Percentiles rank a stretch among this genome's conserved stretches.
phyloP scores from a whole-genome alignment of 53 echinoderm and acorn worm genomes.

The Paelopatides confundens region DNA sequence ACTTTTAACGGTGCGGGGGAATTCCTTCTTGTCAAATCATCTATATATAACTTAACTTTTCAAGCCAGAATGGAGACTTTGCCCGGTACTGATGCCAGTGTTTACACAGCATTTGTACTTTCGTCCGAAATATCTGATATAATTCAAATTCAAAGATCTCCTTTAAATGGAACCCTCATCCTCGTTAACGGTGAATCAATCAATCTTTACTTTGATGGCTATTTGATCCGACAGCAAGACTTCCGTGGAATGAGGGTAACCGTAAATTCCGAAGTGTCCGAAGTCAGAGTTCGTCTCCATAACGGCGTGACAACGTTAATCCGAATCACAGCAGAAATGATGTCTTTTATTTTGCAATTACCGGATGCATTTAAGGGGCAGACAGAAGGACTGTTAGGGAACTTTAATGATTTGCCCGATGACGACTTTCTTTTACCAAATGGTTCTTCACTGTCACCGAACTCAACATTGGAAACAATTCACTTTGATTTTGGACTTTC shows the following conservation, averaged over 20 bases:
- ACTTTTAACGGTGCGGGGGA: conserved; percentile 78
- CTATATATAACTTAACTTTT: conserved; percentile 48
- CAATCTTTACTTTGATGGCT: conserved; percentile 10
- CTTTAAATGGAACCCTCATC: conserved; percentile 46
- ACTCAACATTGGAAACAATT: conserved; percentile 43
- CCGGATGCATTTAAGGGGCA: conserved; percentile 52
- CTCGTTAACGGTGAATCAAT: conserved; percentile 57
- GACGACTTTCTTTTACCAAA: conserved; percentile 66
- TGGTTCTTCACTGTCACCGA: conserved; percentile 34
- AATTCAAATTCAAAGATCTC: conserved; percentile 64
- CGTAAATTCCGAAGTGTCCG: conserved; percentile 28
- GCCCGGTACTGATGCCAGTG: conserved; percentile 53
- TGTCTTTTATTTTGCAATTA: conserved; percentile 70
- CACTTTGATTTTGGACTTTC: conserved; percentile 60
- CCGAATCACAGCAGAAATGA: conserved; percentile 44
- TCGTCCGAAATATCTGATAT: conserved; percentile 55
- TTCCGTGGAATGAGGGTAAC: conserved; percentile 44
- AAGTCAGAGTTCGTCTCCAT: conserved; percentile 49
- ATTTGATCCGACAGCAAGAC: conserved; percentile 28
- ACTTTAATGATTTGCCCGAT: conserved; percentile 58
- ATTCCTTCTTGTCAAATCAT: conserved; percentile 61
- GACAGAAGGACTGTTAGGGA: conserved; percentile 62
- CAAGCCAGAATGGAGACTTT: conserved; percentile 71
- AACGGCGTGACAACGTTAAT: conserved; percentile 47
- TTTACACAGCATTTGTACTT: conserved; percentile 67